Conservation (phyloP, 2,113 vertebrate genomes). For the Ivindomyrus marchei region DNA sequence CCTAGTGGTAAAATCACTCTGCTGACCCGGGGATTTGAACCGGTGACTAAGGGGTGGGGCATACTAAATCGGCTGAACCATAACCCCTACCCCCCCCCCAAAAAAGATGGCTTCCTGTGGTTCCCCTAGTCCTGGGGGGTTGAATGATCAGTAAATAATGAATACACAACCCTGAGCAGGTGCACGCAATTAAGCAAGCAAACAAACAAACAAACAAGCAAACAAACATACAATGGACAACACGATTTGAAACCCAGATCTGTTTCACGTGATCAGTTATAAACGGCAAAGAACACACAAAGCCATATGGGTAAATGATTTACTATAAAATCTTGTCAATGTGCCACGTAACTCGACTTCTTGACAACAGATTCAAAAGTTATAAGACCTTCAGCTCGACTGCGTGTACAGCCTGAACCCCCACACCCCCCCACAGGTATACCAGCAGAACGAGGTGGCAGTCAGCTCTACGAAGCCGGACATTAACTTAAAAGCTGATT, state of each 20-base stretch:
- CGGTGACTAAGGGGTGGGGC: background rate
- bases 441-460: background rate
- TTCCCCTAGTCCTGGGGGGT: background rate
- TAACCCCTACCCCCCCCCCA: background rate
- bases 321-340: background rate
- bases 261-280: background rate
- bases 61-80: background rate
- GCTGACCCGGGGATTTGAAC: background rate
- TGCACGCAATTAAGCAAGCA: background rate
- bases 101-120: background rate
- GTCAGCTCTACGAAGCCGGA: background rate
- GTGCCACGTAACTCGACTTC: background rate
- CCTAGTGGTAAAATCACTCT: background rate
- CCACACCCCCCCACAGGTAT: background rate
- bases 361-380: conserved; percentile 4
- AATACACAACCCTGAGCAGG: background rate
- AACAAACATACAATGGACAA: background rate
- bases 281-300: background rate
- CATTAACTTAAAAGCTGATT: background rate
- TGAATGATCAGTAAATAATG: background rate
- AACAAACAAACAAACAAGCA: background rate
- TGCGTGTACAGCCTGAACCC: background rate
- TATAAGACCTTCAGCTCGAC: background rate
- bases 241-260: background rate
- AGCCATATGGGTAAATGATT: background rate